Conservation (phyloP, 2,797 vertebrate genomes). For the Spinibarbus caldwelli region DNA sequence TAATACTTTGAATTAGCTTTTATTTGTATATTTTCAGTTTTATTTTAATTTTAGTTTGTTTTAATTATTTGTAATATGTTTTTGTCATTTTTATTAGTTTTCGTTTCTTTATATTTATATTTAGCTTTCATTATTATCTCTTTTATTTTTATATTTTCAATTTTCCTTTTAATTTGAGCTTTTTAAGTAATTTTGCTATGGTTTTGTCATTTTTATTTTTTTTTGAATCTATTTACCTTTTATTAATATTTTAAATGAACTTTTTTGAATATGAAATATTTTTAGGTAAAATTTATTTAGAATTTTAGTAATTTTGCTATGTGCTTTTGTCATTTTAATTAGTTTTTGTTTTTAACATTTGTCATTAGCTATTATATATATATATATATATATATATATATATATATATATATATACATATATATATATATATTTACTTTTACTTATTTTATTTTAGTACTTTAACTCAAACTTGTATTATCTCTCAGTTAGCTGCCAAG, state of each 20-base stretch:
- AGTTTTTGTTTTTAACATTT: neutral
- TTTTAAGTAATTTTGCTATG: too few species aligned
- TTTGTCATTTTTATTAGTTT: neutral
- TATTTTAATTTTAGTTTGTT: neutral
- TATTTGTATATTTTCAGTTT: neutral
- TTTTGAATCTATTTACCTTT: neutral
- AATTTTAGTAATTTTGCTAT: neutral
- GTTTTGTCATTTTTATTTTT: neutral
- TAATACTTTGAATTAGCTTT: neutral
- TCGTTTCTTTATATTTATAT: neutral
- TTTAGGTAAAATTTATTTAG: neutral
- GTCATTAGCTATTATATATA: neutral
- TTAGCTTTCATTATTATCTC: neutral
- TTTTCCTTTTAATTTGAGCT: too few species aligned
- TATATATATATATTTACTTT: neutral
- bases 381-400: too few species aligned
- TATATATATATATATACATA: too few species aligned
- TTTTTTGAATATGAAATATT: too few species aligned
- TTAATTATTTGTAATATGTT: neutral
- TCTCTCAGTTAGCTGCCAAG: neutral
- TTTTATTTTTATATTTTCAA: too few species aligned
- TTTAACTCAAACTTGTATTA: neutral
- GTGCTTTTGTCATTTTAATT: neutral
- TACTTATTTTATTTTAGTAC: neutral
- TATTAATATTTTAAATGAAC: neutral